A percentile compares a stretch with the other conserved stretches of the same genome.
Evolutionary conservation across 2,113 vertebrate species (phyloP).

Genomic region (Lepus americanus): DNA sequence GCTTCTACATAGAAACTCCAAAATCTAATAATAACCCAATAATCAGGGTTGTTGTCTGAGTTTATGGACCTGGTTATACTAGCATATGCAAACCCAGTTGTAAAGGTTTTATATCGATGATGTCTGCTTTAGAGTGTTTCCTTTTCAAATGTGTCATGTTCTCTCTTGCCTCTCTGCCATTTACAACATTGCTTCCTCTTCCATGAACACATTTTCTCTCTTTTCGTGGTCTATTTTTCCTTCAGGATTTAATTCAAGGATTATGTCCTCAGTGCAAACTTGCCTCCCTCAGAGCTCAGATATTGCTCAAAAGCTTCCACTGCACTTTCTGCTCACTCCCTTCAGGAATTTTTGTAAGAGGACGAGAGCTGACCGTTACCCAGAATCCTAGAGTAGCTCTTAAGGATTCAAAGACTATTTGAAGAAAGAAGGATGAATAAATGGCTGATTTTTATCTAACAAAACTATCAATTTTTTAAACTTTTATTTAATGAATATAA

Average conservation of each 20-base stretch:
- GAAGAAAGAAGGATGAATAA: conserved; percentile 33
- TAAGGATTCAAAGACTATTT: background rate
- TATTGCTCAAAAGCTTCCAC: background rate
- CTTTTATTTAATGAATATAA: no score
- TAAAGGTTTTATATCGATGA: background rate
- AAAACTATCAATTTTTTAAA: background rate
- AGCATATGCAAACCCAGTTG: background rate
- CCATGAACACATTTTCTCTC: background rate
- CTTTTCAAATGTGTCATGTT: background rate
- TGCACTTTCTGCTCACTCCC: background rate
- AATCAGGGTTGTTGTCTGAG: background rate
- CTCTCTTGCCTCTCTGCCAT: background rate
- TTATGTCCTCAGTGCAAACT: background rate
- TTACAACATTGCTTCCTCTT: background rate
- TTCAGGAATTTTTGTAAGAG: background rate
- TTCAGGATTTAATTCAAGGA: conserved; percentile 26
- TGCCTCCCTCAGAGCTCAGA: background rate
- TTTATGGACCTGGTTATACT: background rate
- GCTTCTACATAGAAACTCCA: background rate
- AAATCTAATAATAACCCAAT: background rate
- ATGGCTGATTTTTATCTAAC: background rate
- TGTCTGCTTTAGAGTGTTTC: background rate
- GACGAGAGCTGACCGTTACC: background rate
- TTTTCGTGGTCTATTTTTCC: background rate
- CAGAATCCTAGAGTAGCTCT: background rate